Evolutionary conservation across 2,797 vertebrate genomes (phyloP).

Genomic region (Liasis olivaceus): DNA sequence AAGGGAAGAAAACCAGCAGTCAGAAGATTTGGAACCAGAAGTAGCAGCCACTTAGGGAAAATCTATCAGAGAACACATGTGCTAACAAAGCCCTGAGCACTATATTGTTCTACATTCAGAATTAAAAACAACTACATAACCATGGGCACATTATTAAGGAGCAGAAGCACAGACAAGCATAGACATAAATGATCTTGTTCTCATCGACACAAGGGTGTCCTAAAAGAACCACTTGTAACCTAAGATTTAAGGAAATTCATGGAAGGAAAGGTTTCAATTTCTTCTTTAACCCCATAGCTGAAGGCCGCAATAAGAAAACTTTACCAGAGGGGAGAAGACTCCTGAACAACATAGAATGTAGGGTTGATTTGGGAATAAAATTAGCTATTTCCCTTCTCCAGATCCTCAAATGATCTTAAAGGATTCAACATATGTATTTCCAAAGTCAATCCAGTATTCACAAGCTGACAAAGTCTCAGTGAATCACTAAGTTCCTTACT

Average conservation of each 20-base stretch:
- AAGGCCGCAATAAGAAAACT: background rate
- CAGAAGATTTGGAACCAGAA: background rate
- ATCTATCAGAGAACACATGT: background rate
- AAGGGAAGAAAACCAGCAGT: background rate
- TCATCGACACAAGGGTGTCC: background rate
- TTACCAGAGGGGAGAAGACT: background rate
- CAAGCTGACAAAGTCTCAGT: background rate
- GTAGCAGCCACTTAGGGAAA: background rate
- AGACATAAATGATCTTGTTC: background rate
- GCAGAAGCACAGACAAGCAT: background rate
- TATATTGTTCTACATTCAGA: background rate
- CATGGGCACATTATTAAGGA: background rate
- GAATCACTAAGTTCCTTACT: background rate
- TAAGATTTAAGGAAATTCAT: background rate
- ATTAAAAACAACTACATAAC: background rate
- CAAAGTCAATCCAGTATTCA: background rate
- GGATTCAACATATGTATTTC: background rate
- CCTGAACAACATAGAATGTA: background rate
- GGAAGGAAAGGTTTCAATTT: background rate
- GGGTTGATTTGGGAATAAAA: background rate
- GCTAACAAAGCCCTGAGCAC: background rate
- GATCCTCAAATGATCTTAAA: background rate
- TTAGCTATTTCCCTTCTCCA: background rate
- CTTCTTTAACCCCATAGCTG: background rate
- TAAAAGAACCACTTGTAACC: background rate